Conservation (phyloP, 2,113 vertebrate species). For the Lagopus leucura region DNA sequence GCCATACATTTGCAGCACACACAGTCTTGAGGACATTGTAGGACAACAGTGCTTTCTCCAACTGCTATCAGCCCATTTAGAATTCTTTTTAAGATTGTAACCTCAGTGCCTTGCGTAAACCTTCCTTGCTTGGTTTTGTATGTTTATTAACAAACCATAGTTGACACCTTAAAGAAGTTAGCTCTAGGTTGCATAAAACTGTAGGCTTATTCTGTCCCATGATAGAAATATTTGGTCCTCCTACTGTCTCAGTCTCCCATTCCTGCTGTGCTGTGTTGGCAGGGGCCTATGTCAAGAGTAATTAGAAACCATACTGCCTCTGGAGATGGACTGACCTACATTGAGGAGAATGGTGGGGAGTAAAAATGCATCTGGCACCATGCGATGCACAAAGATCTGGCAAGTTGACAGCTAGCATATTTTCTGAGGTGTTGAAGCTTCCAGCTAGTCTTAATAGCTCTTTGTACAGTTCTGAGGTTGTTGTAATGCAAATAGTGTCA, state of each 20-base stretch:
- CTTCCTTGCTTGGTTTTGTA: neutral
- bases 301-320: slow-evolving; percentile 58
- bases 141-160: neutral
- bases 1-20: neutral
- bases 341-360: neutral
- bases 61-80: neutral
- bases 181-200: neutral
- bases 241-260: neutral
- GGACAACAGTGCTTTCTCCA: neutral
- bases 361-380: neutral
- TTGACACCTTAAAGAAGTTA: neutral
- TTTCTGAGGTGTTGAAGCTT: neutral
- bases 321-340: slow-evolving; percentile 32
- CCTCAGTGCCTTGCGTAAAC: neutral
- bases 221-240: neutral
- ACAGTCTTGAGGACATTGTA: neutral
- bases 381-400: neutral
- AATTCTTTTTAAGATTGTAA: neutral
- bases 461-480: neutral
- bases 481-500: neutral
- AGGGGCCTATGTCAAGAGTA: neutral
- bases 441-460: slow-evolving; percentile 11
- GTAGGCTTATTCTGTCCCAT: neutral
- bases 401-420: neutral
- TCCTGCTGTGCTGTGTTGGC: slow-evolving; percentile 48